phyloP scores from a whole-genome alignment of 1,140 invertebrate genomes.

The Bombus huntii region DNA sequence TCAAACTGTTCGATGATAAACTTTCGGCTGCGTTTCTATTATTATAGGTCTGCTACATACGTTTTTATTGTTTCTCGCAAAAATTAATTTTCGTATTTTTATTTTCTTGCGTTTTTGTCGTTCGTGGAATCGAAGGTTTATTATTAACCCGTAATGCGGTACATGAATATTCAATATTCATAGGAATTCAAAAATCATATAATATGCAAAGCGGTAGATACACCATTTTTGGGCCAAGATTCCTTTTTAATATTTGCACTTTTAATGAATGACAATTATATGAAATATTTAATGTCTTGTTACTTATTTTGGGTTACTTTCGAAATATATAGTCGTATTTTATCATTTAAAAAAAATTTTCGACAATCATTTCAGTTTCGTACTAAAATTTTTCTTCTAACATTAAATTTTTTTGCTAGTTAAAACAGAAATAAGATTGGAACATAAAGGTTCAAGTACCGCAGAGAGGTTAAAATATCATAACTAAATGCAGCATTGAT shows the following conservation, averaged over 20 bases:
- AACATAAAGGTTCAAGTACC: too few relatives aligned
- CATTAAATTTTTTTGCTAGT: not conserved
- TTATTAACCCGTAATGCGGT: not conserved
- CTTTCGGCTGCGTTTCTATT: not conserved
- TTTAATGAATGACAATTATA: not conserved
- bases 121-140: not conserved
- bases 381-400: too few relatives aligned
- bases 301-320: too few relatives aligned
- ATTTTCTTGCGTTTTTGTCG: not conserved
- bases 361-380: too few relatives aligned
- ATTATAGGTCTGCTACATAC: not conserved
- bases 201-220: not conserved
- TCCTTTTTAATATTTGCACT: not conserved
- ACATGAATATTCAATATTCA: not conserved
- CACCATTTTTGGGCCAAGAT: not conserved
- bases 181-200: slow-evolving; percentile 6
- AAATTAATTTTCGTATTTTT: not conserved
- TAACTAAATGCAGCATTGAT: too few relatives aligned
- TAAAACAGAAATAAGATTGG: not conserved
- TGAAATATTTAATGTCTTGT: not conserved
- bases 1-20: slow-evolving; percentile 21
- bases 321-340: too few relatives aligned
- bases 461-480: too few relatives aligned
- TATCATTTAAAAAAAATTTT: too few relatives aligned
- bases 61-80: not conserved